Conservation (phyloP, 2,888 invertebrate genomes). For the Pammene aurita region DNA sequence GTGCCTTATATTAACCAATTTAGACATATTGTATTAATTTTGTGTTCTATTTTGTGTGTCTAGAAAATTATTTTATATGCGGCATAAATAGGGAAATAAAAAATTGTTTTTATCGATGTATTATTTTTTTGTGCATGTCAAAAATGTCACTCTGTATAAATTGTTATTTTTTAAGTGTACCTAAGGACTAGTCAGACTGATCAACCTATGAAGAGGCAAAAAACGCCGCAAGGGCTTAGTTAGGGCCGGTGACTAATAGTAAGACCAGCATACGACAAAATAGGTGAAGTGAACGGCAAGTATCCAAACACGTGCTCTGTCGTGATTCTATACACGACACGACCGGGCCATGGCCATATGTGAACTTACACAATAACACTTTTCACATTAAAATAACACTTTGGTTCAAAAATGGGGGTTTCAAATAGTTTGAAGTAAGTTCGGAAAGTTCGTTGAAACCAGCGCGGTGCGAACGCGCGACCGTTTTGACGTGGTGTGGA, state of each 20-base stretch:
- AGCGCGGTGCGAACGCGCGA: conserved; percentile 63
- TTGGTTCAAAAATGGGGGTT: conserved; percentile 12
- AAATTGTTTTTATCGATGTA: too few species aligned
- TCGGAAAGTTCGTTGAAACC: conserved; percentile 41
- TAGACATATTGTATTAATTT: too few species aligned
- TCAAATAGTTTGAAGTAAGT: conserved; percentile 44
- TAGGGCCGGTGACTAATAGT: conserved; percentile 66
- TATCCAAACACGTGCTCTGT: conserved; percentile 75
- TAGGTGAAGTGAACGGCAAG: conserved; percentile 80
- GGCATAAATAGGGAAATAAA: too few species aligned
- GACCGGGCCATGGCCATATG: conserved; percentile 75
- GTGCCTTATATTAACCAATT: too few species aligned
- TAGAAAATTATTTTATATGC: too few species aligned
- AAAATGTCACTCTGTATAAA: conserved; percentile 6
- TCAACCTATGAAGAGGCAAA: conserved; percentile 27
- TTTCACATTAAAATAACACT: conserved; percentile 65
- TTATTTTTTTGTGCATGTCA: not conserved
- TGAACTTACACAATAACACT: conserved; percentile 76
- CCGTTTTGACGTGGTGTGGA: conserved; percentile 72
- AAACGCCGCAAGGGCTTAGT: conserved; percentile 52
- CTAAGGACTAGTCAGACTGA: conserved; percentile 8
- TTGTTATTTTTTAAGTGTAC: conserved; percentile 5
- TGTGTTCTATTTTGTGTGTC: too few species aligned
- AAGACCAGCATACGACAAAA: conserved; percentile 68
- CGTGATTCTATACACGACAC: conserved; percentile 74